Conservation (phyloP, 2,888 invertebrate genomes). For the Sepiola atlantica region DNA sequence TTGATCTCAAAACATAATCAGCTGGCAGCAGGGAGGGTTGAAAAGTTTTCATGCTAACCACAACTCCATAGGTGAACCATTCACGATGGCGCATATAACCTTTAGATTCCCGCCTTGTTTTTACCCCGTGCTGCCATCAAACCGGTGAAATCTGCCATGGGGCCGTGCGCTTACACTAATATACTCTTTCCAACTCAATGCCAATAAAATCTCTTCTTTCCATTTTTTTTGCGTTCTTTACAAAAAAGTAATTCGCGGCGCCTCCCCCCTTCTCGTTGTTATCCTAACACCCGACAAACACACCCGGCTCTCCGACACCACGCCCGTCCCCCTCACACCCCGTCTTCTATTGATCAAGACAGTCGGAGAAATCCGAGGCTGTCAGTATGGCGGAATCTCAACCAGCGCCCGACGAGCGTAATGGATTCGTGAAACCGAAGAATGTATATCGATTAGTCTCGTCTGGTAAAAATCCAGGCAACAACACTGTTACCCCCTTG, state of each 20-base stretch:
- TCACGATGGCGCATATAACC: background rate
- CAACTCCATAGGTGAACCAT: background rate
- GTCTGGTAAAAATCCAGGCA: background rate
- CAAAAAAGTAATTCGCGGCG: too few relatives aligned
- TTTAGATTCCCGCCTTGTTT: background rate
- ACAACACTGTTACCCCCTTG: background rate
- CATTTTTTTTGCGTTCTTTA: background rate
- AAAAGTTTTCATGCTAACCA: background rate
- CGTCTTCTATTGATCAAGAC: background rate
- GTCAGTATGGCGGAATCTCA: background rate
- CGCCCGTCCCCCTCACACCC: background rate
- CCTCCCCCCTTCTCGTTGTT: background rate
- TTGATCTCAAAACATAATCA: background rate
- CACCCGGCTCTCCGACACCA: background rate
- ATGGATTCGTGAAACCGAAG: slow-evolving; percentile 32
- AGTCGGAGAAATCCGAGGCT: background rate
- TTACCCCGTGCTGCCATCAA: background rate
- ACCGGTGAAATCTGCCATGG: background rate
- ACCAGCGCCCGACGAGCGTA: slow-evolving; percentile 23
- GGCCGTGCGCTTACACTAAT: background rate
- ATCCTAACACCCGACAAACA: background rate
- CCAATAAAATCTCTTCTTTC: background rate
- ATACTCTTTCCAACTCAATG: background rate
- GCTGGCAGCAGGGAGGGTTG: background rate
- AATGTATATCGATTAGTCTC: background rate